phyloP scores from a whole-genome alignment of 2,888 invertebrate genomes.

The Lasius fuliginosus region DNA sequence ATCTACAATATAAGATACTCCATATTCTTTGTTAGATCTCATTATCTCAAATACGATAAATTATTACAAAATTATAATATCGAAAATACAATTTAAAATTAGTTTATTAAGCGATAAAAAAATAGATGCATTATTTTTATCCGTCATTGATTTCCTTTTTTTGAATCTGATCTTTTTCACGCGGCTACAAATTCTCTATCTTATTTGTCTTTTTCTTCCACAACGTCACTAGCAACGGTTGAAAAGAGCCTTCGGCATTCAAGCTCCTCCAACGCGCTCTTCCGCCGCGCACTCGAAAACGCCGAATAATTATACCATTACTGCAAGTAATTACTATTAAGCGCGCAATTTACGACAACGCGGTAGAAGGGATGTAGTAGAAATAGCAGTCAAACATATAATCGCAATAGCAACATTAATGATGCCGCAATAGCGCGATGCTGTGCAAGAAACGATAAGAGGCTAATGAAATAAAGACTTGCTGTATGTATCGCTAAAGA shows the following conservation, averaged over 20 bases:
- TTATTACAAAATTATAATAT: neutral
- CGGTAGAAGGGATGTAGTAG: neutral
- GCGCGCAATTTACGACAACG: conserved; percentile 37
- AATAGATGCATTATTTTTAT: neutral
- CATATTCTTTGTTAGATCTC: neutral
- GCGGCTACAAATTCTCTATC: conserved; percentile 31
- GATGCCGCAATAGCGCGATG: conserved; percentile 18
- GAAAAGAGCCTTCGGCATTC: conserved; percentile 50
- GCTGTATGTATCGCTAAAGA: neutral
- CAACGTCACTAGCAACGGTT: conserved; percentile 32
- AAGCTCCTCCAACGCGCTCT: conserved; percentile 16
- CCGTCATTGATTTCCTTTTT: neutral
- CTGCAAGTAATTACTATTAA: conserved; percentile 52
- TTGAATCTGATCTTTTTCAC: neutral
- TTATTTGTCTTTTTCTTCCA: conserved; percentile 21
- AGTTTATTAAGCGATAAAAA: neutral
- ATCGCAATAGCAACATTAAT: conserved; percentile 51
- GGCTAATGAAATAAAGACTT: conserved; percentile 50
- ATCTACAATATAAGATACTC: neutral
- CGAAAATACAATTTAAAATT: neutral
- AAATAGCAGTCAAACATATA: conserved; percentile 51
- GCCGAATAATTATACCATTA: conserved; percentile 55
- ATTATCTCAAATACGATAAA: neutral
- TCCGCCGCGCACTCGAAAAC: conserved; percentile 37
- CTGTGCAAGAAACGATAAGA: conserved; percentile 46